phyloP scores from a whole-genome alignment of 1,140 invertebrate genomes.

The Drosophila prosaltans region DNA sequence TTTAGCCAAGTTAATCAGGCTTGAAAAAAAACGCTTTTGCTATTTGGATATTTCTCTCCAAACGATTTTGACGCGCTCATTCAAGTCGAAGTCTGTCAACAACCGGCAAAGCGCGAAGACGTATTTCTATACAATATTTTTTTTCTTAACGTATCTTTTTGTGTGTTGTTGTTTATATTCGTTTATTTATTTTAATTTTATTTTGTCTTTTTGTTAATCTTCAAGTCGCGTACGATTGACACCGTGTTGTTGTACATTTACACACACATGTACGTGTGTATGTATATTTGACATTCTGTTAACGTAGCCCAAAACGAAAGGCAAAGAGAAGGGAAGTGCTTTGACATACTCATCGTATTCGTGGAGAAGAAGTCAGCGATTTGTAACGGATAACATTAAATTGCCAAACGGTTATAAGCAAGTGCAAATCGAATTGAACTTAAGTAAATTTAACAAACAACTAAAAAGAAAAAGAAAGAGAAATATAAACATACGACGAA shows the following conservation, averaged over 20 bases:
- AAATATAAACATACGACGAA: background rate
- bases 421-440: constrained; percentile 62
- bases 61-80: constrained; percentile 35
- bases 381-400: constrained; percentile 38
- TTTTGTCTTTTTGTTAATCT: constrained; percentile 23
- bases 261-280: constrained; percentile 1
- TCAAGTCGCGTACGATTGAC: constrained; percentile 26
- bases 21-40: constrained; percentile 39
- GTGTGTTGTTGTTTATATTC: constrained; percentile 3
- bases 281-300: constrained; percentile 36
- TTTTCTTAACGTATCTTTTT: constrained; percentile 24
- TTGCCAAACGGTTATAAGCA: constrained; percentile 32
- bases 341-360: background rate
- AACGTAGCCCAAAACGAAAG: constrained; percentile 28
- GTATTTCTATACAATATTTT: constrained; percentile 21
- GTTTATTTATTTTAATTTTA: constrained; percentile 20
- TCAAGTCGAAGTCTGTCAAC: constrained; percentile 49
- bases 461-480: background rate
- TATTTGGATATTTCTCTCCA: constrained; percentile 35
- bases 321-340: constrained; percentile 14
- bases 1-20: background rate
- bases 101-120: constrained; percentile 54
- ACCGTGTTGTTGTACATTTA: background rate
- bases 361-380: constrained; percentile 21
- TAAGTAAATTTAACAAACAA: constrained; percentile 16